phyloP scores from a whole-genome alignment of 2,888 invertebrate genomes.

The Brachylomia viminalis region DNA sequence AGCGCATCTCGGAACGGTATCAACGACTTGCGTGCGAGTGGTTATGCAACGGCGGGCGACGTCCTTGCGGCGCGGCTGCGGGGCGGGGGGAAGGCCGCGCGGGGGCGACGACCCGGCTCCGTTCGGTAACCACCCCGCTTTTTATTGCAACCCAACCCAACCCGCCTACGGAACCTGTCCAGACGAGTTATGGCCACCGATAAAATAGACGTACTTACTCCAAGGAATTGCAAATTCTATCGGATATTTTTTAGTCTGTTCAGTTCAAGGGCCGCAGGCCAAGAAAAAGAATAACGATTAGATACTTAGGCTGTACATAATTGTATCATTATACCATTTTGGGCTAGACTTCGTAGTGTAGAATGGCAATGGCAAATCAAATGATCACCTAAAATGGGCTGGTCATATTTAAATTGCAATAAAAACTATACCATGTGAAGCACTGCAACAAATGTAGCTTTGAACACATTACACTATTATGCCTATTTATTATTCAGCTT shows the following conservation, averaged over 20 bases:
- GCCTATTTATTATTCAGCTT: background rate
- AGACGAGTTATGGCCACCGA: conserved; percentile 78
- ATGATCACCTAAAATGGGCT: conserved; percentile 50
- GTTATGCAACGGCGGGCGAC: conserved; percentile 87
- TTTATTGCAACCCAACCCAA: conserved; percentile 77
- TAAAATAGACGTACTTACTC: conserved; percentile 80
- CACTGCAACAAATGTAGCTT: conserved; percentile 10
- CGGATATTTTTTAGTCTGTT: conserved; percentile 65
- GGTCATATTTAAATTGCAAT: conserved; percentile 43
- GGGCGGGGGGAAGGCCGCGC: conserved; percentile 84
- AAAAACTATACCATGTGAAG: conserved; percentile 31
- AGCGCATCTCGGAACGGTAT: conserved; percentile 83
- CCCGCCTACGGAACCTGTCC: conserved; percentile 80
- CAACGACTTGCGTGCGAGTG: conserved; percentile 82
- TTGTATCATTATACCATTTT: conserved; percentile 61
- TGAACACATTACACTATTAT: background rate
- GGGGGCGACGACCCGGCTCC: conserved; percentile 82
- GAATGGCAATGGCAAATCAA: conserved; percentile 50
- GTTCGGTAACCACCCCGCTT: conserved; percentile 78
- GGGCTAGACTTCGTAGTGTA: conserved; percentile 30
- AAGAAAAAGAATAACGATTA: conserved; percentile 46
- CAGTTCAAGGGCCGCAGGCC: conserved; percentile 31
- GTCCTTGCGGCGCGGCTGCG: conserved; percentile 82
- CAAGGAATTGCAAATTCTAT: conserved; percentile 75
- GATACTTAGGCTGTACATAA: conserved; percentile 43